Percentiles rank a stretch among this genome's conserved stretches.
These are phyloP conservation scores for Varanus salvator DNA, from an alignment of 2,113 vertebrate species.

Conservation along the genomic window DNA sequence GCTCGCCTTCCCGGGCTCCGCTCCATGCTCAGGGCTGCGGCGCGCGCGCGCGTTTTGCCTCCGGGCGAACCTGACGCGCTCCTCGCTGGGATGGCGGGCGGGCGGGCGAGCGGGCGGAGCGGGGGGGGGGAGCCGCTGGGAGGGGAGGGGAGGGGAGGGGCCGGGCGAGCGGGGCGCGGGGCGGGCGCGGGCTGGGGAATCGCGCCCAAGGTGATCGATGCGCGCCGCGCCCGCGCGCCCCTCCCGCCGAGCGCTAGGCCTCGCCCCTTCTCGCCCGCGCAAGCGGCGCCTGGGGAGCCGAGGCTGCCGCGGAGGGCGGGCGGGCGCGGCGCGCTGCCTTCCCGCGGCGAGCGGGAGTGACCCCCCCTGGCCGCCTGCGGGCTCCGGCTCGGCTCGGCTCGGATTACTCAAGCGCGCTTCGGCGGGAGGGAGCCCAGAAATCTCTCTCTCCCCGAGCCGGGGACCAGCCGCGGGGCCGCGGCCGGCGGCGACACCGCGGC, in stretches of 20 bases:
- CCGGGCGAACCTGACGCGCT: constrained; percentile 67
- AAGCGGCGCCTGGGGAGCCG: constrained; percentile 80
- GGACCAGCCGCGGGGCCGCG: constrained; percentile 56
- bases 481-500: constrained; percentile 52
- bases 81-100: constrained; percentile 69
- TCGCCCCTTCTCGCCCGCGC: constrained; percentile 80
- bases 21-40: constrained; percentile 63
- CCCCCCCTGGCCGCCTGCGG: constrained; percentile 67
- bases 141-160: too few species aligned
- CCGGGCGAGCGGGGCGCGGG: constrained; percentile 67
- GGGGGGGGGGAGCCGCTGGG: constrained; percentile 24
- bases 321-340: constrained; percentile 61
- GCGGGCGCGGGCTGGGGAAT: constrained; percentile 28
- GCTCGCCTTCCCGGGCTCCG: constrained; percentile 67
- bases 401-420: constrained; percentile 81
- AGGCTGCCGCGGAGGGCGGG: constrained; percentile 71
- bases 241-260: constrained; percentile 79
- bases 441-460: constrained; percentile 63
- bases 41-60: constrained; percentile 47
- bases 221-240: neutral
- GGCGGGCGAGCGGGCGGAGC: constrained; percentile 47
- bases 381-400: constrained; percentile 79
- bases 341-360: constrained; percentile 71
- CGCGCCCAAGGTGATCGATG: neutral
- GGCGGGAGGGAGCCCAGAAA: constrained; percentile 71